Base-by-base conservation (phyloP, 1,140 invertebrate genomes). In the Mycetomoellerius zeteki region DNA sequence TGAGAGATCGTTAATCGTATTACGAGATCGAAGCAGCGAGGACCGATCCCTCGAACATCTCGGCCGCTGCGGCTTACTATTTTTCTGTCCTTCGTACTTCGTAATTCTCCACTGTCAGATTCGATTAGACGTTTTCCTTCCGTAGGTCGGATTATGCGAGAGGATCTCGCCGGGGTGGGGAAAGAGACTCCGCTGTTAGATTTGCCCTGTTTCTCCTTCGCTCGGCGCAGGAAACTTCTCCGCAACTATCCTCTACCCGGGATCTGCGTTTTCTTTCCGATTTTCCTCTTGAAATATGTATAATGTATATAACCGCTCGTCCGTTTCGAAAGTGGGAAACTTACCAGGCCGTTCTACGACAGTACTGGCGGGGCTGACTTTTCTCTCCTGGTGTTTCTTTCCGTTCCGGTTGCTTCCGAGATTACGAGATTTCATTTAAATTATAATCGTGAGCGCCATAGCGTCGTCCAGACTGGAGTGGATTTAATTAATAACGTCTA, bases 361-460 rank as follows among this genome's bases (percentile, higher is more conserved):
- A 1, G 5, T 19, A 58, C 16, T 21, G 6, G 43, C 62, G 47
- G 30, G 65, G 58, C 75, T 85, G 62, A 71, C 71, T 89, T 84
- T 87, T 75, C 84, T 86, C 71, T 86, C 86, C 33, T 65, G 58
- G 54, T 71, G 80, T 84, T 81, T 86, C 60, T 65, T 88, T 85
- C 77, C 85, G 50, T 73, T 82, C 85, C 71, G 65, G 75, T 71
- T 82, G 58, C 81, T 60, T 27, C 58, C 47, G 69, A 89, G 85
- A 90, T 90, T 89, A 73, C 69, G 73, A 86, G 91, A 92, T 91
- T 90, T 90, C 91, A 92, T 92, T 92, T 89, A 91, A 92, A 92
- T 92, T 89, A 91, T 88, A 92, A 92, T 92, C 86, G 91, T 86
- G 91, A 92, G 86, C 77, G 73, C 86, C 65, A 77, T 77, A 71